Evolutionary conservation across 2,113 vertebrate genomes (phyloP).

Genomic region (Vidua macroura): DNA sequence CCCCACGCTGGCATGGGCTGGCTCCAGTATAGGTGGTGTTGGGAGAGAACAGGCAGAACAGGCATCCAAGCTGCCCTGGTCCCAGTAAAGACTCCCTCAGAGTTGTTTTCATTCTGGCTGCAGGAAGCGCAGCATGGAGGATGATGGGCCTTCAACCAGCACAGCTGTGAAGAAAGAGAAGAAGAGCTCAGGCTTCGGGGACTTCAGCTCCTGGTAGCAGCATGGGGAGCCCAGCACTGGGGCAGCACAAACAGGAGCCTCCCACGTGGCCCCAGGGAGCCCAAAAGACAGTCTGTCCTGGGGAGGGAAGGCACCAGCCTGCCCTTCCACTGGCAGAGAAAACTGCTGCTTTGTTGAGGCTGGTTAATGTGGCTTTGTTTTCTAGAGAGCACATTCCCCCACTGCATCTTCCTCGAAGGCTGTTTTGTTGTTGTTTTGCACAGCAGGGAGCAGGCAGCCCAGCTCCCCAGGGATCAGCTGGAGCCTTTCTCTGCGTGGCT

Average conservation of each 20-base stretch:
- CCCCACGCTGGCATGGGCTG: neutral
- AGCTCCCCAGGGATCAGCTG: neutral
- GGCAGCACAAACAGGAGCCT: neutral
- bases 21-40: neutral
- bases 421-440: constrained; percentile 21
- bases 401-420: constrained; percentile 46
- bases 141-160: constrained; percentile 84
- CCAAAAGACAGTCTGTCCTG: neutral
- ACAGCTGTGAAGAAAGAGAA: constrained; percentile 82
- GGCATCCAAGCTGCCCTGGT: neutral
- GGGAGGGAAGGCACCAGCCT: constrained; percentile 11
- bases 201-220: constrained; percentile 96
- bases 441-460: neutral
- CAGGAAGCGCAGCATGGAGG: constrained; percentile 83
- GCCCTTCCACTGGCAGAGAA: neutral
- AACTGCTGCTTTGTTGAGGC: constrained; percentile 42
- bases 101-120: neutral
- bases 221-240: neutral
- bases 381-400: constrained; percentile 14
- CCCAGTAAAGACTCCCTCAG: neutral
- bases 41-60: neutral
- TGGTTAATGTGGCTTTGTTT: constrained; percentile 64
- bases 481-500: neutral
- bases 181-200: constrained; percentile 80
- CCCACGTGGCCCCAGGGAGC: neutral